Evolutionary conservation across 2,888 invertebrate genomes (phyloP).

Genomic region (Phyto melanocephala): DNA sequence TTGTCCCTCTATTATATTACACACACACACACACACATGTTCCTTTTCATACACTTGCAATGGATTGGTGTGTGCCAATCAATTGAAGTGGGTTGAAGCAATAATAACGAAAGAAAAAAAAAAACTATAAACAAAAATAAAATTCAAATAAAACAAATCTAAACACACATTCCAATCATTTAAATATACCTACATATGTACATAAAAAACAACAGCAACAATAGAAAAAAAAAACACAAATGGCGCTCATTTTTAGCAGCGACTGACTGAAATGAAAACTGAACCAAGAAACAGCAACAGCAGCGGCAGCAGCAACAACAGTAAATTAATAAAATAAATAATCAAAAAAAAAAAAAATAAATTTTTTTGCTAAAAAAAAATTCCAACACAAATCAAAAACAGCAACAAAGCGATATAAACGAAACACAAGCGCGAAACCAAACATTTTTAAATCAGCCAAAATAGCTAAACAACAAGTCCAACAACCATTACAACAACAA

Average conservation of each 20-base stretch:
- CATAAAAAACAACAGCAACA: not conserved
- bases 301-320: not conserved
- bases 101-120: conserved; percentile 2
- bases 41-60: not conserved
- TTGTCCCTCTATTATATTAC: no score
- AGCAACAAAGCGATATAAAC: not conserved
- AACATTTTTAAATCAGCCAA: not conserved
- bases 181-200: not conserved
- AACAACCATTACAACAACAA: not conserved
- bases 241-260: conserved; percentile 19
- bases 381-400: not conserved
- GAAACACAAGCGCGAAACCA: not conserved
- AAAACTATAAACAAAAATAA: not conserved
- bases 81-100: conserved; percentile 39
- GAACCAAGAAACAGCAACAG: not conserved
- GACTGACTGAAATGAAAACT: not conserved
- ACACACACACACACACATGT: no score
- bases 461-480: not conserved
- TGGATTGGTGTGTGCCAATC: not conserved
- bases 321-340: not conserved
- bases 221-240: conserved; percentile 16
- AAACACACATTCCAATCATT: conserved; percentile 46
- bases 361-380: conserved; percentile 2
- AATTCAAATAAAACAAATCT: conserved; percentile 13
- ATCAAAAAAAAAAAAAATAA: not conserved